These are phyloP conservation scores for Hormiphora californensis DNA, from an alignment of 37 sponge, comb jelly and placozoan genomes.

Conservation along the genomic window DNA sequence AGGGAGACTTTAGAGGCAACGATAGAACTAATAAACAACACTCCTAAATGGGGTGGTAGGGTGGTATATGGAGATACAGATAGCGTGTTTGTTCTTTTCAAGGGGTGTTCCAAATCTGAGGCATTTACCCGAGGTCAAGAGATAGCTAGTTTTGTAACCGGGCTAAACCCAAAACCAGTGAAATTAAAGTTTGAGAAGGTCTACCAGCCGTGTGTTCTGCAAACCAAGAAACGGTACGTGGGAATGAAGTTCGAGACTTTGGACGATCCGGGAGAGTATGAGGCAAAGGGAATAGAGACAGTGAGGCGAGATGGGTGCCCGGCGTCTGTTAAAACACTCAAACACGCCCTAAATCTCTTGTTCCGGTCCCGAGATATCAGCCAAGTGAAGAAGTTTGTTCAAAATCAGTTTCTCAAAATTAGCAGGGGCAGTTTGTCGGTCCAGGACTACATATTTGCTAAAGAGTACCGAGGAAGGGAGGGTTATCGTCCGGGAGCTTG, in stretches of 20 bases:
- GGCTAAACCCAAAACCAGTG: constrained; percentile 81
- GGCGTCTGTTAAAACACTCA: constrained; percentile 76
- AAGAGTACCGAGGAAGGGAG: constrained; percentile 80
- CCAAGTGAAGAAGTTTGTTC: constrained; percentile 69
- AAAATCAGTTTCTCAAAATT: constrained; percentile 72
- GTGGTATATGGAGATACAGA: constrained; percentile 98
- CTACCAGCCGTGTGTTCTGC: constrained; percentile 79
- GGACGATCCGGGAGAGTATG: constrained; percentile 76
- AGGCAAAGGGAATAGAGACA: constrained; percentile 96
- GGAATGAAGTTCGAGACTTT: constrained; percentile 77
- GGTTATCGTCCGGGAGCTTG: constrained; percentile 78
- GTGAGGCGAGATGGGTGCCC: constrained; percentile 89
- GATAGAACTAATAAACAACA: constrained; percentile 76
- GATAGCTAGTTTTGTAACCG: constrained; percentile 72
- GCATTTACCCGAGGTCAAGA: constrained; percentile 81
- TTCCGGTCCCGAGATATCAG: constrained; percentile 70
- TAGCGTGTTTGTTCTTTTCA: constrained; percentile 78
- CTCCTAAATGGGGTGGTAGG: constrained; percentile 72
- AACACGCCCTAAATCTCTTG: constrained; percentile 72
- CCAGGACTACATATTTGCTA: constrained; percentile 78
- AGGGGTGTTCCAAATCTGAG: constrained; percentile 70
- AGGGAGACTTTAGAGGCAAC: constrained; percentile 85
- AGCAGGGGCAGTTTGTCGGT: constrained; percentile 59
- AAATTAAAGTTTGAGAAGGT: constrained; percentile 95
- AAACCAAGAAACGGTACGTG: constrained; percentile 88